Conservation (phyloP, 2,113 vertebrate species). For the Vombatus ursinus region DNA sequence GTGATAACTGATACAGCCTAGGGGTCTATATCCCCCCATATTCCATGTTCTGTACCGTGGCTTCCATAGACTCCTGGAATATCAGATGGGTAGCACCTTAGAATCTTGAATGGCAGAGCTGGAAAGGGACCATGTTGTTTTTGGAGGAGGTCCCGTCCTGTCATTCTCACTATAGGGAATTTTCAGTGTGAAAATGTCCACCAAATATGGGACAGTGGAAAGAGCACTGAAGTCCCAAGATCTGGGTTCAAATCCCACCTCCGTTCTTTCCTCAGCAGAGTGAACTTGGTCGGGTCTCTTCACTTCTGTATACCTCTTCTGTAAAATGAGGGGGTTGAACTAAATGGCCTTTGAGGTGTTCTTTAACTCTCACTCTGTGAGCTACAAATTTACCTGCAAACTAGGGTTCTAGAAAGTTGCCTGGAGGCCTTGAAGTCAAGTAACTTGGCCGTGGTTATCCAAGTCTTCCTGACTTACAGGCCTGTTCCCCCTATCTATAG, state of each 20-base stretch:
- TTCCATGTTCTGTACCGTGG: neutral
- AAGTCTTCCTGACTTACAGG: neutral
- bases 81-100: neutral
- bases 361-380: neutral
- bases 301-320: neutral
- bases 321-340: neutral
- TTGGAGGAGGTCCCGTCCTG: neutral
- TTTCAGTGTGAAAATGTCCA: neutral
- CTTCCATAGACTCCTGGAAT: neutral
- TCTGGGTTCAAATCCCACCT: neutral
- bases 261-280: neutral
- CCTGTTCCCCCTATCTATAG: neutral
- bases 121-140: neutral
- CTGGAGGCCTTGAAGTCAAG: neutral
- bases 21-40: neutral
- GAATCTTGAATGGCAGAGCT: neutral
- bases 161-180: neutral
- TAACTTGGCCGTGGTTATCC: neutral
- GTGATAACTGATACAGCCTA: neutral
- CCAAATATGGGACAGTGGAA: neutral
- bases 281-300: neutral
- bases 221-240: neutral
- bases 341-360: neutral
- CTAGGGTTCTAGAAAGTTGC: neutral
- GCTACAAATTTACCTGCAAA: neutral